A percentile compares a stretch with the other conserved stretches of the same genome.
Conservation (phyloP, 2,888 invertebrate genomes). For the Drosophila anomalata region DNA sequence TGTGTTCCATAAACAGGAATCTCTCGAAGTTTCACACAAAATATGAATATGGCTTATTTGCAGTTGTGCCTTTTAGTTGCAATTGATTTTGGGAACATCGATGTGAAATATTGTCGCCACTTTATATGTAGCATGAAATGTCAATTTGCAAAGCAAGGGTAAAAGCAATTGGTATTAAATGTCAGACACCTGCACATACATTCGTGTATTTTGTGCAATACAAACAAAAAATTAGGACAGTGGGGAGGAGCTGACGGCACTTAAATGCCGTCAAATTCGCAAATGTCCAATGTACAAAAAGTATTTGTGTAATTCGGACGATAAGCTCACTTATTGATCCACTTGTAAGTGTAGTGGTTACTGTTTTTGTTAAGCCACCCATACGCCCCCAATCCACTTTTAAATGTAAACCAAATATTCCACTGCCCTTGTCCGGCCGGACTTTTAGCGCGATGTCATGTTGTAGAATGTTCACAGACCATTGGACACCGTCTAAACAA, state of each 20-base stretch:
- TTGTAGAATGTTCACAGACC: constrained; percentile 73
- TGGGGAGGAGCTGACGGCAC: constrained; percentile 42
- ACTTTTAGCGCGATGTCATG: constrained; percentile 59
- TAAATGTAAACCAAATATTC: constrained; percentile 23
- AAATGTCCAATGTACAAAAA: constrained; percentile 62
- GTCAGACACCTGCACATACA: constrained; percentile 58
- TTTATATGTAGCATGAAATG: constrained; percentile 59
- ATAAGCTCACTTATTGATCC: constrained; percentile 75
- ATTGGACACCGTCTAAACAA: constrained; percentile 76
- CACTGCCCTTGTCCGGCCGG: background rate
- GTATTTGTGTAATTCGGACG: constrained; percentile 75
- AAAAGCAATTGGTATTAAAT: constrained; percentile 76
- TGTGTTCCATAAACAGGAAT: constrained; percentile 40
- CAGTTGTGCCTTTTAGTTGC: constrained; percentile 15
- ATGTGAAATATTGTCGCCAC: constrained; percentile 35
- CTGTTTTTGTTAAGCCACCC: constrained; percentile 11
- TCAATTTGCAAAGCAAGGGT: constrained; percentile 67
- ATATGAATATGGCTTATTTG: constrained; percentile 3
- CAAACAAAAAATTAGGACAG: constrained; percentile 3
- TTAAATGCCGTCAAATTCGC: constrained; percentile 70
- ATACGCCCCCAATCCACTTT: background rate
- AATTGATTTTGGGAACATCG: constrained; percentile 46
- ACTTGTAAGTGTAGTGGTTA: constrained; percentile 50
- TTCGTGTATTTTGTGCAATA: constrained; percentile 20
- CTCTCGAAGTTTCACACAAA: constrained; percentile 11